Conservation (phyloP, 1,140 invertebrate species). For the Hormaphis cornu region DNA sequence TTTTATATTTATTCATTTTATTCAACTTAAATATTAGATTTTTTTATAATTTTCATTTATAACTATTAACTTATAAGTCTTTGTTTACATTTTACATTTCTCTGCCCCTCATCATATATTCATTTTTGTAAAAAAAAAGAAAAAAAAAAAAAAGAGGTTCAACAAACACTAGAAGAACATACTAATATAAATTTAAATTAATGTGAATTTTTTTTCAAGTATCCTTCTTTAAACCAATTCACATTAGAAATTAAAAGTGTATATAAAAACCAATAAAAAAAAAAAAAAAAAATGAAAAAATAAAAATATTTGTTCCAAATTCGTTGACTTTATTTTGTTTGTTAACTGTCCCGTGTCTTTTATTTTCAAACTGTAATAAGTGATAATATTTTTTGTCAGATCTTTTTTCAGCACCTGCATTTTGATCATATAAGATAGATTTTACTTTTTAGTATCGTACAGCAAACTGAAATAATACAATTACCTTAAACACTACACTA, state of each 20-base stretch:
- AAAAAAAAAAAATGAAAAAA: constrained; percentile 3
- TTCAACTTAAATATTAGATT: constrained; percentile 31
- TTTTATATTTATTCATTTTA: constrained; percentile 32
- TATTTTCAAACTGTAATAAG: no score
- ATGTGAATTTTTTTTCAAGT: background rate
- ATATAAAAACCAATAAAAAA: constrained; percentile 2
- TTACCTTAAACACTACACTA: no score
- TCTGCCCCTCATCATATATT: background rate
- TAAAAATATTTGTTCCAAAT: constrained; percentile 1
- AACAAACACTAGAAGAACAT: constrained; percentile 4
- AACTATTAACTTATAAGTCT: constrained; percentile 27
- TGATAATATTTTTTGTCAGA: no score
- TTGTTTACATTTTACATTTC: constrained; percentile 29
- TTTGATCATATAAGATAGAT: no score
- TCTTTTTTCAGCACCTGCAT: no score
- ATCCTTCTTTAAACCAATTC: constrained; percentile 1
- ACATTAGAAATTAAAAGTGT: constrained; percentile 7
- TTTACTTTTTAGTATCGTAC: no score
- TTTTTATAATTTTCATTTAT: constrained; percentile 33
- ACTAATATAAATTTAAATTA: constrained; percentile 27
- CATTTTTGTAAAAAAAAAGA: constrained; percentile 18
- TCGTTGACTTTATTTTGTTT: background rate
- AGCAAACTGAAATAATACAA: no score
- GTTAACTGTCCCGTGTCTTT: background rate
- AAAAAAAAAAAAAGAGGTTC: background rate